Percentiles rank a stretch among this genome's conserved stretches.
These are phyloP conservation scores for Nematopogon swammerdamellus DNA, from an alignment of 2,888 invertebrate species.

Conservation along the genomic window DNA sequence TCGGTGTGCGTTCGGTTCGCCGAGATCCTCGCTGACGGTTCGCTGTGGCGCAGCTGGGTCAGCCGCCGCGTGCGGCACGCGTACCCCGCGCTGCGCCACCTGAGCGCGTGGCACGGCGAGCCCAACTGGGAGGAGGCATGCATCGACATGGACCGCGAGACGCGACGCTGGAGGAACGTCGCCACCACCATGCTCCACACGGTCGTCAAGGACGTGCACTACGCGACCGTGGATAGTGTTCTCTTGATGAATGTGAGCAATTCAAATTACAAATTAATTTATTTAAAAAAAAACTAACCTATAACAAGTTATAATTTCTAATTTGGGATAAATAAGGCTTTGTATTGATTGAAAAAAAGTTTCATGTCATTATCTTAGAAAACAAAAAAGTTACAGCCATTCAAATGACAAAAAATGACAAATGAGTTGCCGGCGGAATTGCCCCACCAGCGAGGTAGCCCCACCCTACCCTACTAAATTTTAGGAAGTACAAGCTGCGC, in stretches of 20 bases:
- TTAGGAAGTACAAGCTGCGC: no score
- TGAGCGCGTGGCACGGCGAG: conserved; percentile 31
- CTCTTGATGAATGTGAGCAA: conserved; percentile 52
- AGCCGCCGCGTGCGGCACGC: conserved; percentile 18
- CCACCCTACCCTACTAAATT: no score
- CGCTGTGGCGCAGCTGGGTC: conserved; percentile 54
- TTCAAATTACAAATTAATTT: no score
- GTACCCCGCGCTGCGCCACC: conserved; percentile 36
- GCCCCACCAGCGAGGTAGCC: no score
- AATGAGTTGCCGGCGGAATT: no score
- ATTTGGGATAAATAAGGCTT: no score
- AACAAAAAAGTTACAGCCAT: no score
- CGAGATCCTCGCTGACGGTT: conserved; percentile 52
- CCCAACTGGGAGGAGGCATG: conserved; percentile 57
- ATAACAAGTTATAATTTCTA: no score
- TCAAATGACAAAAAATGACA: no score
- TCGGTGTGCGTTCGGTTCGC: conserved; percentile 55
- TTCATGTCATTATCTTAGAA: no score
- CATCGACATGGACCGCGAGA: conserved; percentile 57
- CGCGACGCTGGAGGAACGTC: conserved; percentile 50
- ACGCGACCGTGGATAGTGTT: conserved; percentile 58
- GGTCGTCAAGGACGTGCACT: conserved; percentile 50
- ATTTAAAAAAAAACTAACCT: no score
- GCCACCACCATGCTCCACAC: conserved; percentile 42
- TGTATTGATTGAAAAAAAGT: no score